These are phyloP conservation scores for Aotus griseimembra DNA, from an alignment of 2,797 vertebrate genomes.

Conservation along the genomic window DNA sequence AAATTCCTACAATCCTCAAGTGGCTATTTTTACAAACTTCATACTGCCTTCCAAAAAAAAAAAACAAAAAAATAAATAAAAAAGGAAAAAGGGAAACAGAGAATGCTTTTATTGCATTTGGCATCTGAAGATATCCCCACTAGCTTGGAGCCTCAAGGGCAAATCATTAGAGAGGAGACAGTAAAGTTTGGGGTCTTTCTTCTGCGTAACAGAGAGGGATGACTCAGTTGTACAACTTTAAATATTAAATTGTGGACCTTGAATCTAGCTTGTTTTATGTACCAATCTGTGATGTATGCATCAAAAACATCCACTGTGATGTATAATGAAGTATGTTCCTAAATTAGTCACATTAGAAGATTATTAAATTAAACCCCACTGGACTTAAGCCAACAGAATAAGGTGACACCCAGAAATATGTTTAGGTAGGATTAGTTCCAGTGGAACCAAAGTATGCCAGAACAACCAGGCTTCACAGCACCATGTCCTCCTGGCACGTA, in stretches of 20 bases:
- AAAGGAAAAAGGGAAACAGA: not conserved
- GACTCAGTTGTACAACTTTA: not conserved
- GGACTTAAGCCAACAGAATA: not conserved
- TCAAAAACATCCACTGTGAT: not conserved
- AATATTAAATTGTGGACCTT: not conserved
- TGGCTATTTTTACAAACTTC: not conserved
- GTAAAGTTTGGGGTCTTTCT: not conserved
- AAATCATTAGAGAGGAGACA: not conserved
- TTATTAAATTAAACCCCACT: conserved; percentile 5
- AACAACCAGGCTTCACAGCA: not conserved
- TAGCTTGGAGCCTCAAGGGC: not conserved
- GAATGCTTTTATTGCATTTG: not conserved
- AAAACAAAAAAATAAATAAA: not conserved
- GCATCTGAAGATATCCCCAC: not conserved
- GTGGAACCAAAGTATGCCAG: not conserved
- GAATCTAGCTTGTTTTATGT: not conserved
- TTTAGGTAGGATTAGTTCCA: not conserved
- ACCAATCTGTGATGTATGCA: not conserved
- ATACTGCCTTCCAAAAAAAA: not conserved
- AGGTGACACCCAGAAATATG: not conserved
- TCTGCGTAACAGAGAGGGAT: not conserved
- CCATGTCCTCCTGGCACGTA: not conserved
- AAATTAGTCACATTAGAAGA: not conserved
- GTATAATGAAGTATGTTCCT: not conserved
- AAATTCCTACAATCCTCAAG: not conserved